These are phyloP conservation scores for Dryococelus australis DNA, from an alignment of 2,888 invertebrate genomes.

Conservation along the genomic window DNA sequence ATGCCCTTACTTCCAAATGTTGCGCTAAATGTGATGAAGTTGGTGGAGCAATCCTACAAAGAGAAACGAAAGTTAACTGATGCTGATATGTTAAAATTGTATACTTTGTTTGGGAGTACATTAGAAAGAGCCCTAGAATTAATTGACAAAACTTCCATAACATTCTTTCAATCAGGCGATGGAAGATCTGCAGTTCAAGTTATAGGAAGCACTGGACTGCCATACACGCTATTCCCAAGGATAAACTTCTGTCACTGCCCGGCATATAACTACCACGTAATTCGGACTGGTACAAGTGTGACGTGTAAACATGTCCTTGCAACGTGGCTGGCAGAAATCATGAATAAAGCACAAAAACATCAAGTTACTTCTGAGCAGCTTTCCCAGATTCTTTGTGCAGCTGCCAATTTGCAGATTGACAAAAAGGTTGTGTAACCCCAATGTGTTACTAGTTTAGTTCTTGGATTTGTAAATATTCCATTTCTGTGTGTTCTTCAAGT, in stretches of 20 bases:
- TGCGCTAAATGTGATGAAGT: background rate
- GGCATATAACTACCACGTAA: slow-evolving; percentile 43
- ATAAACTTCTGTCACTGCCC: slow-evolving; percentile 44
- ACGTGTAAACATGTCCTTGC: slow-evolving; percentile 46
- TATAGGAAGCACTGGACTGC: slow-evolving; percentile 41
- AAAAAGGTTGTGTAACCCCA: background rate
- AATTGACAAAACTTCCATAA: slow-evolving; percentile 40
- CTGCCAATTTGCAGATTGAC: slow-evolving; percentile 24
- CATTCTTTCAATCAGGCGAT: slow-evolving; percentile 32
- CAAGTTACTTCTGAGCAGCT: slow-evolving; percentile 33
- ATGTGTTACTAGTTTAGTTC: too few relatives aligned
- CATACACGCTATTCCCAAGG: slow-evolving; percentile 43
- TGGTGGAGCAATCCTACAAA: slow-evolving; percentile 11
- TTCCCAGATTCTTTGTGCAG: slow-evolving; percentile 34
- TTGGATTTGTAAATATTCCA: too few relatives aligned
- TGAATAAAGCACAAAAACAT: slow-evolving; percentile 35
- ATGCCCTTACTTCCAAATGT: slow-evolving; percentile 4
- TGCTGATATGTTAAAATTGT: slow-evolving; percentile 39
- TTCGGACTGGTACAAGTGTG: slow-evolving; percentile 37
- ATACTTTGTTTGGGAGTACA: slow-evolving; percentile 42
- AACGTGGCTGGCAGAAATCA: slow-evolving; percentile 39
- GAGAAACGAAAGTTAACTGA: slow-evolving; percentile 36
- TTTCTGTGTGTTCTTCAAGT: too few relatives aligned
- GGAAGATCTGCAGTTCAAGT: slow-evolving; percentile 41
- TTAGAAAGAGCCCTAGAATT: slow-evolving; percentile 44